A percentile compares a stretch with the other conserved stretches of the same genome.
Evolutionary conservation across 2,888 invertebrate genomes (phyloP).

Genomic region (Plutella xylostella): DNA sequence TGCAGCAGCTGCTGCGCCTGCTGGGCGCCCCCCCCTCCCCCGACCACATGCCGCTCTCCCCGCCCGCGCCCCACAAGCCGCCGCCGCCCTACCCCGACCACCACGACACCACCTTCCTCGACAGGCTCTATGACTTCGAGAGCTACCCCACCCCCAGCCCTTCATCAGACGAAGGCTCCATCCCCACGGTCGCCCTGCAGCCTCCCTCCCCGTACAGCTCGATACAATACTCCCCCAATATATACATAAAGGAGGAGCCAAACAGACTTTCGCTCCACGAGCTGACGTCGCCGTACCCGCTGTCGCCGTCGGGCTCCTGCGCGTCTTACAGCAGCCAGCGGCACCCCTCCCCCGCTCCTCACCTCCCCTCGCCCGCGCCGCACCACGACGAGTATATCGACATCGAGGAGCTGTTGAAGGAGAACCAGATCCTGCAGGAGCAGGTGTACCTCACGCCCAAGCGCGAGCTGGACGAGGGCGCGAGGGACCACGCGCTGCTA

Average conservation of each 20-base stretch:
- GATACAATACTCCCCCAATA: slow-evolving; percentile 37
- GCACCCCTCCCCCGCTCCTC: too few species aligned
- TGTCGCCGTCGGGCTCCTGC: slow-evolving; percentile 71
- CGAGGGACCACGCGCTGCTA: slow-evolving; percentile 79
- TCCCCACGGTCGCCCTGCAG: slow-evolving; percentile 69
- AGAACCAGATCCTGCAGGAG: slow-evolving; percentile 65
- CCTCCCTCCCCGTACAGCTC: slow-evolving; percentile 68
- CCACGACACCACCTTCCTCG: slow-evolving; percentile 48
- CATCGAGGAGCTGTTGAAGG: slow-evolving; percentile 70
- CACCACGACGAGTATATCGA: slow-evolving; percentile 73
- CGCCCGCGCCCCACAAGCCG: slow-evolving; percentile 45
- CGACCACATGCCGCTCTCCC: slow-evolving; percentile 61
- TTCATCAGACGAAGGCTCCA: slow-evolving; percentile 65
- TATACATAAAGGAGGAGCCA: slow-evolving; percentile 66
- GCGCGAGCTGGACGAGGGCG: slow-evolving; percentile 65
- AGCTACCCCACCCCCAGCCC: slow-evolving; percentile 60
- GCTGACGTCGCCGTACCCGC: slow-evolving; percentile 62
- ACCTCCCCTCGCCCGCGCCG: slow-evolving; percentile 63
- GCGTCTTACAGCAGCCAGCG: slow-evolving; percentile 67
- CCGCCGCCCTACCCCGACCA: slow-evolving; percentile 53
- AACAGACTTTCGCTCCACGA: slow-evolving; percentile 62
- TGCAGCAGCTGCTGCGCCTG: slow-evolving; percentile 55
- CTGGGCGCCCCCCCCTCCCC: slow-evolving; percentile 60
- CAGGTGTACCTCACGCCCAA: slow-evolving; percentile 62
- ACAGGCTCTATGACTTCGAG: slow-evolving; percentile 63